Evolutionary conservation across 2,888 invertebrate genomes (phyloP).

Genomic region (Zygaena filipendulae): DNA sequence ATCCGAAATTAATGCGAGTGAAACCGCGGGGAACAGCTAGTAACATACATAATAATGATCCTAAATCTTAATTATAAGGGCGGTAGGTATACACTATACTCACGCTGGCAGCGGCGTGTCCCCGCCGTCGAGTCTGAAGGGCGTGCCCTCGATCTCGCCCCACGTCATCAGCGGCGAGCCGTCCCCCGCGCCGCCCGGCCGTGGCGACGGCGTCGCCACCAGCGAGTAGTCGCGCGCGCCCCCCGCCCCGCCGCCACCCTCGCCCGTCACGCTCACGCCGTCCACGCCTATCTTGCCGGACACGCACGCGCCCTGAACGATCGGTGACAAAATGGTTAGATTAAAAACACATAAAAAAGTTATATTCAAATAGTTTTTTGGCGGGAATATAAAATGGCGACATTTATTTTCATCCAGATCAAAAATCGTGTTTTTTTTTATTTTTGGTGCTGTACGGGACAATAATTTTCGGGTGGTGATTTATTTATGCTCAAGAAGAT

Average conservation of each 20-base stretch:
- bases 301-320: slow-evolving; percentile 56
- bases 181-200: slow-evolving; percentile 79
- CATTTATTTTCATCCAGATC: too few relatives aligned
- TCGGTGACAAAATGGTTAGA: slow-evolving; percentile 11
- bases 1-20: too few relatives aligned
- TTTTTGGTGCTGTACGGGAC: too few relatives aligned
- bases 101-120: slow-evolving; percentile 84
- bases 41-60: too few relatives aligned
- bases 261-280: slow-evolving; percentile 78
- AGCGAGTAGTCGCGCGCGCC: slow-evolving; percentile 63
- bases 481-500: too few relatives aligned
- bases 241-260: slow-evolving; percentile 56
- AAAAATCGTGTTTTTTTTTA: too few relatives aligned
- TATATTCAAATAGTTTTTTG: not conserved
- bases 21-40: too few relatives aligned
- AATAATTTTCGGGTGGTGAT: too few relatives aligned
- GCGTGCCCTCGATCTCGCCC: slow-evolving; percentile 99
- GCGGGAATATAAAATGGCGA: too few relatives aligned
- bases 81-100: too few relatives aligned
- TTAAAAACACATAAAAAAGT: slow-evolving; percentile 1
- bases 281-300: slow-evolving; percentile 93
- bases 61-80: too few relatives aligned
- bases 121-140: slow-evolving; percentile 91
- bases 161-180: slow-evolving; percentile 98
- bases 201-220: slow-evolving; percentile 90